Base-by-base conservation (phyloP, 2,797 vertebrate species). In the Vespertilio murinus region DNA sequence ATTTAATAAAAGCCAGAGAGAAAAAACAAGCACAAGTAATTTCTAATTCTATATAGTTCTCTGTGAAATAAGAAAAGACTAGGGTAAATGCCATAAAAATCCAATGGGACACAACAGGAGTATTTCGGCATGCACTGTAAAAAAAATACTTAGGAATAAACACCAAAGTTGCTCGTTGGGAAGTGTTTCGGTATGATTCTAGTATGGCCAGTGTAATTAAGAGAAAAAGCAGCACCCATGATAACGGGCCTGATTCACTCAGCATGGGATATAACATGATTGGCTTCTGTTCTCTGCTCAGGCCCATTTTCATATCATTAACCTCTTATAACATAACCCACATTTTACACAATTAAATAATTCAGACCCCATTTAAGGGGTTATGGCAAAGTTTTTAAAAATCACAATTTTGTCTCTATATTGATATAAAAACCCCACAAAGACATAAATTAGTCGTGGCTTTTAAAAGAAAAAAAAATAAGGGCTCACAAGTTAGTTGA, bases 21-120 rank as follows among this genome's bases (percentile, higher is more conserved):
- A 96, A 96, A 95, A 28, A 17, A 87, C 12, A n/a, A n/a, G 90
- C 71, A 82, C 13, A 56, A 79, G 30, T 8, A 93, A 33, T 91
- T 88, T 74, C 38, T 95, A 0, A 0, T 78, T 86, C 40, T 93
- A 61, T 40, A 94, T n/a, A 83, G 45, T 87, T 96, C 93, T 5
- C 33, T 80, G 23, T 88, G 75, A 17, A 80, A 25, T 1, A 83
- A 28, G 10, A 79, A 73, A n/a, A 9, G 83, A 94, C 54, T 22
- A 87, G n/a, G 14, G 45, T 25, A 89, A 83, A 75, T 56, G 7
- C 52, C 5, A 42, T 65, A 83, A 94, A 88, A 88, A 52, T 7
- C 3, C 38, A 78, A 75, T n/a, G 38, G 25, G 13, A 87, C 42
- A 67, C 1, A 35, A 22, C 6, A 95, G 40, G 89, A 80, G 22